phyloP scores from a whole-genome alignment of 2,888 invertebrate genomes.

The Drosophila aldrichi region DNA sequence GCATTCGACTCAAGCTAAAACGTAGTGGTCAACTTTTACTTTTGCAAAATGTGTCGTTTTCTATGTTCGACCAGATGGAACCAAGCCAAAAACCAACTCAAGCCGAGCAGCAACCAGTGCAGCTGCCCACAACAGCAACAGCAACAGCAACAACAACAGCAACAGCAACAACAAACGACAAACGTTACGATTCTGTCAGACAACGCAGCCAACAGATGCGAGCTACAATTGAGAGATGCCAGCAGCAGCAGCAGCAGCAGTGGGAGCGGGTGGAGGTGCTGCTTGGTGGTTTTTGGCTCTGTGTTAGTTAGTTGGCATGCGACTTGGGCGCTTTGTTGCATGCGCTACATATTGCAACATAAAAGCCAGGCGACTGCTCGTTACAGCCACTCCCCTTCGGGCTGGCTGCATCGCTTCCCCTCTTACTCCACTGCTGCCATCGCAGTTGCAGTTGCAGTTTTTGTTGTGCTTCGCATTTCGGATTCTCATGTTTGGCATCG shows the following conservation, averaged over 20 bases:
- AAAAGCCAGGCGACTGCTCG: constrained; percentile 61
- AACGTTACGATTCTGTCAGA: constrained; percentile 74
- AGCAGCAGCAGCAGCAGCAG: constrained; percentile 22
- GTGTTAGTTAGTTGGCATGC: constrained; percentile 53
- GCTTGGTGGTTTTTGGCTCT: constrained; percentile 27
- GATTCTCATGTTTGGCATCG: constrained; percentile 76
- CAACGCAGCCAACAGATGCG: constrained; percentile 62
- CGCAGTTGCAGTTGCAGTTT: constrained; percentile 65
- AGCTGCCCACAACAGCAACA: constrained; percentile 57
- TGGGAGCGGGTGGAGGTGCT: constrained; percentile 20
- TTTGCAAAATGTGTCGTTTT: constrained; percentile 70
- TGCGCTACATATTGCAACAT: constrained; percentile 70
- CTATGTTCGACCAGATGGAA: constrained; percentile 76
- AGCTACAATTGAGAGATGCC: constrained; percentile 57
- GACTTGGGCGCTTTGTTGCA: constrained; percentile 68
- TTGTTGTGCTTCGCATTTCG: constrained; percentile 61
- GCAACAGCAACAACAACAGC: not conserved
- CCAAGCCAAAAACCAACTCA: constrained; percentile 50
- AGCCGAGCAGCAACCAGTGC: constrained; percentile 51
- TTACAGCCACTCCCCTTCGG: constrained; percentile 42
- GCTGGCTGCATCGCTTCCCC: not conserved
- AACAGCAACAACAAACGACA: constrained; percentile 27
- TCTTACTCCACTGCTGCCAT: constrained; percentile 6
- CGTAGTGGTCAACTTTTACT: constrained; percentile 68
- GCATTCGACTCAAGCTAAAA: constrained; percentile 33